These are phyloP conservation scores for Trachelipus rathkii DNA, from an alignment of 1,140 invertebrate species.

Conservation along the genomic window DNA sequence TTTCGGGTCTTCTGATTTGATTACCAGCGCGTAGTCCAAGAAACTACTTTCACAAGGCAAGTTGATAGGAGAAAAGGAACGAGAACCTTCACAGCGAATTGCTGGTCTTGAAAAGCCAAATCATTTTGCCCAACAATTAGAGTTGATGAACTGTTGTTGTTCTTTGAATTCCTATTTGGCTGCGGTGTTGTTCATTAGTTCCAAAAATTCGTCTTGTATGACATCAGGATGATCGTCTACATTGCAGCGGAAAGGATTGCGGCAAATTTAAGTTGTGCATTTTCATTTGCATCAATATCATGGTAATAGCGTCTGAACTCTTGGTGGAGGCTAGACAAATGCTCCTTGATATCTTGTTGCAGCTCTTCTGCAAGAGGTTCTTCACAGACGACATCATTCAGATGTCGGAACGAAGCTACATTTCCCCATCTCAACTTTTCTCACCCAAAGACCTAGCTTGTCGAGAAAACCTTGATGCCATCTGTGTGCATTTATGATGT, in stretches of 20 bases:
- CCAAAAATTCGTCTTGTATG: constrained; percentile 16
- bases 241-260: too few relatives aligned
- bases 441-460: constrained; percentile 19
- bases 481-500: constrained; percentile 11
- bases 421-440: constrained; percentile 28
- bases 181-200: constrained; percentile 21
- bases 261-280: constrained; percentile 7
- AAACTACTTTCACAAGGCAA: too few relatives aligned
- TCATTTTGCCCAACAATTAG: constrained; percentile 26
- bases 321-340: constrained; percentile 8
- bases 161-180: constrained; percentile 21
- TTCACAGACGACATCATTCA: constrained; percentile 11
- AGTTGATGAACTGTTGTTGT: constrained; percentile 20
- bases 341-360: too few relatives aligned
- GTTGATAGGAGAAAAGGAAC: too few relatives aligned
- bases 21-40: too few relatives aligned
- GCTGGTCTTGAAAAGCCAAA: too few relatives aligned
- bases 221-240: neutral
- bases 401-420: constrained; percentile 19
- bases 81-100: too few relatives aligned
- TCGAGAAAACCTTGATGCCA: constrained; percentile 18
- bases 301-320: too few relatives aligned
- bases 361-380: constrained; percentile 24
- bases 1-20: too few relatives aligned
- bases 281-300: too few relatives aligned